Evolutionary conservation across 2,113 vertebrate genomes (phyloP), one percentile per base, ranked within the genome.

Genomic region (Diadophis punctatus): DNA sequence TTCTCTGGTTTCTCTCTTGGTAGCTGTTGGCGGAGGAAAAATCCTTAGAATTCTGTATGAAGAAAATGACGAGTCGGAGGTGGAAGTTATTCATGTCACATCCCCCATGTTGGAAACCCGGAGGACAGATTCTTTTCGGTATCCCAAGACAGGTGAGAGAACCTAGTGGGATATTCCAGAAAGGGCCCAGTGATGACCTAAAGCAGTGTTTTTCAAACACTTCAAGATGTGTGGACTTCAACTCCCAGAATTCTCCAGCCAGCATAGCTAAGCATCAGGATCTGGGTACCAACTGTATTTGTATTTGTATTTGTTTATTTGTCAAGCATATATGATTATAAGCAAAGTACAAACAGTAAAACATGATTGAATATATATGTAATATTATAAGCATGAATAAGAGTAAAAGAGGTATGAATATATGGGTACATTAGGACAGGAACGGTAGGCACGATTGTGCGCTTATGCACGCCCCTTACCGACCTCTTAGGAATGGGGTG

Each of bases 21-120:
- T 95, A 98, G 98, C 97, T 91, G 93, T 96, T 74, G 97, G 93
- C 90, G 97, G 98, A 51, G 96, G 96, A 92, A 98, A 97, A 97
- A 95, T 98, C 93, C 97, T 98, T 94, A 96, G 95, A 93, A 98
- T 98, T 94, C 96, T 98, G 30, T 98, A 98, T 95, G 98, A 98
- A 96, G 98, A 98, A 96, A 98, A 98, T 0, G 98, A 98, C 93
- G 98, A 98, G 89, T 98, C 98, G 3, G 97, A 98, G 68, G 98
- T 98, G 91, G 98, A 98, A 94, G 97, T 98, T 91, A 98, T 98
- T 95, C 98, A 98, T 55, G 98, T 98, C 92, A 98, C 98, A 1
- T 98, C 98, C 0, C 98, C 98, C 85, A 97, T 98, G 98, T 92
- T 98, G 96, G 98, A 98, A 95, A 98, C 98, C 7, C 97, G 98